Evolutionary conservation across 2,888 invertebrate species (phyloP), one percentile per base, ranked within the genome.

Genomic region (Isotomurus palustris): DNA sequence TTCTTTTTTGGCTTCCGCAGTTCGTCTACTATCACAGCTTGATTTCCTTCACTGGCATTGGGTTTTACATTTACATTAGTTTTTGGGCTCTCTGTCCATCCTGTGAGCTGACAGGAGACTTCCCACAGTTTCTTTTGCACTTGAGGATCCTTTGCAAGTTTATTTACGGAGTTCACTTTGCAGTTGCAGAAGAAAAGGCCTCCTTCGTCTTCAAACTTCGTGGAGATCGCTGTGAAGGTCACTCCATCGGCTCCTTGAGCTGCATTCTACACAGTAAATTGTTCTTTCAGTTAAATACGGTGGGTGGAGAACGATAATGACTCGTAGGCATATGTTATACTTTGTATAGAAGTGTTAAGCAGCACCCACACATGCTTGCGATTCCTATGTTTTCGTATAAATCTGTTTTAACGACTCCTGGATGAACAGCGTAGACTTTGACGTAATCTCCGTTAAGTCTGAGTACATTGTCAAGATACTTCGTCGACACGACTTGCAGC

Each of bases 121-220:
- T 84, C 77, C 75, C 88, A 87, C 35, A 90, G 76, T 73, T 79
- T 80, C 70, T 84, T 81, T 75, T 87, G 87, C 52, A 81, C 72
- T 2, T 79, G 76, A 32, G 75, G 71, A 71, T 83, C 78, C 60
- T 82, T 79, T 2, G 84, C 85, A 66, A 79, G 78, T 1, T 76
- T 71, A 68, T 79, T 79, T 28, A 48, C 44, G 8, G 50, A 51
- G 45, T 51, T 48, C 22, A 53, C 58, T 14, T 50, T 40, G 24
- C 91, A 87, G 73, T 91, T 91, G 72, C 84, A 85, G 35, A 91
- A 83, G 73, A 92, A 93, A 6, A 83, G 77, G n/a, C 92, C 92
- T 2, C 89, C 87, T 71, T 81, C 79, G 2, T 83, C 82, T 74
- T 89, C 86, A 24, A 91, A 76, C 28, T 82, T 78, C 43, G 84